phyloP scores from a whole-genome alignment of 2,797 vertebrate species.

The Phalloptychus januarius region DNA sequence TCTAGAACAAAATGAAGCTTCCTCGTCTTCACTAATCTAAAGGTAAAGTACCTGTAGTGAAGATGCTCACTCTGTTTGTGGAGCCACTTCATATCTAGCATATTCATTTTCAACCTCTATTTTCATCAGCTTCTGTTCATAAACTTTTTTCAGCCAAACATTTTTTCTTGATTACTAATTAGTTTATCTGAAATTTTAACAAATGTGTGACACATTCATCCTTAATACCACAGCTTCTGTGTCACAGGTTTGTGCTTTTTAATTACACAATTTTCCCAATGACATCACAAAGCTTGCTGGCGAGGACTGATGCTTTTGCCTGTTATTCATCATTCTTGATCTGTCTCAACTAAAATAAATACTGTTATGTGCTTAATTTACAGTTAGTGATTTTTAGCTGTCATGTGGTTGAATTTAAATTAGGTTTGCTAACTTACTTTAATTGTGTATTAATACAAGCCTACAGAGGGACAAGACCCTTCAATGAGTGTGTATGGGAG shows the following conservation, averaged over 20 bases:
- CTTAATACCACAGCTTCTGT: slow-evolving; percentile 66
- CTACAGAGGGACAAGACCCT: slow-evolving; percentile 40
- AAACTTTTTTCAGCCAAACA: slow-evolving; percentile 29
- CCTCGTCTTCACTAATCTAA: slow-evolving; percentile 10
- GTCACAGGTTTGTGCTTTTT: slow-evolving; percentile 70
- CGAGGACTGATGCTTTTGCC: slow-evolving; percentile 54
- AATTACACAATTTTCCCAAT: slow-evolving; percentile 77
- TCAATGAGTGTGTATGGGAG: slow-evolving; percentile 64
- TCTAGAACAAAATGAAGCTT: slow-evolving; percentile 29
- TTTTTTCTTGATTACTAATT: slow-evolving; percentile 52
- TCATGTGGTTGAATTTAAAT: slow-evolving; percentile 68
- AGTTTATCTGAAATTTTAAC: slow-evolving; percentile 73
- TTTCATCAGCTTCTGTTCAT: slow-evolving; percentile 26
- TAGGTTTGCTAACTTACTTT: slow-evolving; percentile 57
- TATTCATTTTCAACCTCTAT: slow-evolving; percentile 9
- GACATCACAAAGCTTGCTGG: slow-evolving; percentile 76
- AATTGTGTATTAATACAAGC: slow-evolving; percentile 56
- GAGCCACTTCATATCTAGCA: slow-evolving; percentile 2
- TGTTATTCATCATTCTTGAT: slow-evolving; percentile 33
- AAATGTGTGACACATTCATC: slow-evolving; percentile 71
- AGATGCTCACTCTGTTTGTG: slow-evolving; percentile 25
- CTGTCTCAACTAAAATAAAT: slow-evolving; percentile 53
- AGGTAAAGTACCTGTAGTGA: slow-evolving; percentile 39
- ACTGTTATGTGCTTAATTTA: slow-evolving; percentile 75
- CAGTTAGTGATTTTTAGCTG: slow-evolving; percentile 64